Evolutionary conservation across 1,140 invertebrate genomes (phyloP), one percentile per base, ranked within the genome.

Genomic region (Ips nitidus): DNA sequence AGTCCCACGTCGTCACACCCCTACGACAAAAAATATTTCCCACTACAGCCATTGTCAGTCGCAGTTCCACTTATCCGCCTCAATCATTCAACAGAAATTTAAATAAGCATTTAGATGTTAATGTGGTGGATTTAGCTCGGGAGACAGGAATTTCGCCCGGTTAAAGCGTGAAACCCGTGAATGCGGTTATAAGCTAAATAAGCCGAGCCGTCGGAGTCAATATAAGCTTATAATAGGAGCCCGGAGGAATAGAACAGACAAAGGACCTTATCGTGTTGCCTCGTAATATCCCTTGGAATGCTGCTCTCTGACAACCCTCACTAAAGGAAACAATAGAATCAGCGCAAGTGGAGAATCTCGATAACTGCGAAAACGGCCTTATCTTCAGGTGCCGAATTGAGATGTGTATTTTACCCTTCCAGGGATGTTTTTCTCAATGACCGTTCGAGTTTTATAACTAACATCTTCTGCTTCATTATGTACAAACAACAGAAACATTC

Each of bases 21-120:
- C 22, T 22, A 22, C 22, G 22, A 22, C 22, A 22, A 22, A 22
- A 22, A 22, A 22, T 22, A 22, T 22, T 22, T 22, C 22, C 22
- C 22, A 22, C 22, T 22, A 22, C 22, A 22, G 22, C 22, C 55
- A 40, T 39, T 57, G 55, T 57, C 55, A 57, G 36, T 52, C 52
- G 39, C 55, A 40, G 22, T 5, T 39, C 5, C 55, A 40, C 22
- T 43, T 43, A 3, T 60, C 58, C 41, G 40, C 4, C 2, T 3
- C 37, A 42, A 37, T 60, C 40, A 60, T 60, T 60, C 58, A 45
- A 2, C 5, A 45, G 65, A 68, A 72, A 73, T 74, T 75, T 73
- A 75, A 75, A 75, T 73, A 72, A 63, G 72, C 67, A 75, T 75
- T 74, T 75, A 72, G 73, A 75, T 75, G 72, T 73, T 75, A 75